Conservation (phyloP, 2,888 invertebrate species). For the Platypus cylindrus region DNA sequence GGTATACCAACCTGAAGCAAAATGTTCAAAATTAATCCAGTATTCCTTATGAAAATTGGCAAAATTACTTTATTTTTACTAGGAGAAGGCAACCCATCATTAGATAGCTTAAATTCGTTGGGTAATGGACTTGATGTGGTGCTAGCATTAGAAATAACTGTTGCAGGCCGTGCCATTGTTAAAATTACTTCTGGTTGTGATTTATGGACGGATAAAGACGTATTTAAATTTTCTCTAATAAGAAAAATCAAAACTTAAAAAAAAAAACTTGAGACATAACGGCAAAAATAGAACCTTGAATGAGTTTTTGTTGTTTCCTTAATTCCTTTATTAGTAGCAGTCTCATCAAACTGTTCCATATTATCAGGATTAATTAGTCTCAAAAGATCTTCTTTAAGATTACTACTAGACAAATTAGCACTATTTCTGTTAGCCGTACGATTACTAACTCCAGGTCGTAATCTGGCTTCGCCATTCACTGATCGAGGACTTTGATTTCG, state of each 20-base stretch:
- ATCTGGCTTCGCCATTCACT: conserved; percentile 43
- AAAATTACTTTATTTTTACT: conserved; percentile 14
- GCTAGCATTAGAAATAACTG: conserved; percentile 51
- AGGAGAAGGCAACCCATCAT: conserved; percentile 30
- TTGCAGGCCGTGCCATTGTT: conserved; percentile 52
- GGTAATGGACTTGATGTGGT: conserved; percentile 43
- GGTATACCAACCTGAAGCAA: conserved; percentile 19
- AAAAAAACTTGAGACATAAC: conserved; percentile 1
- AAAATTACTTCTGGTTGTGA: conserved; percentile 46
- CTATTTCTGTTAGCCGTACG: conserved; percentile 45
- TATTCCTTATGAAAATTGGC: neutral
- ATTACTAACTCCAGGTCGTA: conserved; percentile 38
- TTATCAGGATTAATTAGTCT: conserved; percentile 74
- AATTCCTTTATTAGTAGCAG: conserved; percentile 4
- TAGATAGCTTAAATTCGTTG: conserved; percentile 42
- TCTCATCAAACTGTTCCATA: conserved; percentile 30
- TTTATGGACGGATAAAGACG: conserved; percentile 28
- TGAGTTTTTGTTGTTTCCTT: conserved; percentile 9
- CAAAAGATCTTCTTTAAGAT: conserved; percentile 77
- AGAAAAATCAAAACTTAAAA: neutral
- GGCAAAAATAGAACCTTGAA: conserved; percentile 7
- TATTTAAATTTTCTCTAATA: conserved; percentile 31
- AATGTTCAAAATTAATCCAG: neutral
- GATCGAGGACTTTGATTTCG: conserved; percentile 50
- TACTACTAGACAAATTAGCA: conserved; percentile 46